A percentile compares a stretch with the other conserved stretches of the same genome.
Evolutionary conservation across 2,797 vertebrate genomes (phyloP).

Genomic region (Enteromius mattozi): DNA sequence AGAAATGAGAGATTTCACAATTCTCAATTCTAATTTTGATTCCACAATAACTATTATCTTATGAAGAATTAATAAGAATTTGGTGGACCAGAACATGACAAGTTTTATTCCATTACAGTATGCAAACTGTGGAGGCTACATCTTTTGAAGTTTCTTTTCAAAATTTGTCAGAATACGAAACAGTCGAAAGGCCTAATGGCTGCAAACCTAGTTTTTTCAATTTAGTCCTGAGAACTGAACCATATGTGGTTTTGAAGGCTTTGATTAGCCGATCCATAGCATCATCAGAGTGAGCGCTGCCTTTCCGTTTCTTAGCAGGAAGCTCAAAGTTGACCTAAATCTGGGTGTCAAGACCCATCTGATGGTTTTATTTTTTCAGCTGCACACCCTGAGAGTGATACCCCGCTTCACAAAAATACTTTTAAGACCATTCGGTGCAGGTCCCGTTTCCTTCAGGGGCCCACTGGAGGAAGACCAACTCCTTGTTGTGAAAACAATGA

Average conservation of each 20-base stretch:
- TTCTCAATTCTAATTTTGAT: too few species aligned
- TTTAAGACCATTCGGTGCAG: conserved; percentile 64
- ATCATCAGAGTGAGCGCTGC: conserved; percentile 64
- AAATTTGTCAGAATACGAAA: not conserved
- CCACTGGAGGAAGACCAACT: conserved; percentile 54
- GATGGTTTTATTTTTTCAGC: conserved; percentile 79
- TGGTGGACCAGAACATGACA: not conserved
- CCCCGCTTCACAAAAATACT: conserved; percentile 64
- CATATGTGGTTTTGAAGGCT: conserved; percentile 54
- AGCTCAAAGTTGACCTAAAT: conserved; percentile 74
- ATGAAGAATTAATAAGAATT: not conserved
- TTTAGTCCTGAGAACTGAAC: conserved; percentile 51
- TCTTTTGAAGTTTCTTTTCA: not conserved
- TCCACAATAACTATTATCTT: too few species aligned
- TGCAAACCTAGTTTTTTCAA: conserved; percentile 1
- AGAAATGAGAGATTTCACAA: too few species aligned
- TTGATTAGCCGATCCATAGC: conserved; percentile 29
- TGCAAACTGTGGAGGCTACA: not conserved
- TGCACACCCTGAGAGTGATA: conserved; percentile 64
- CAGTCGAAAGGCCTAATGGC: not conserved
- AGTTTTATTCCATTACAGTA: not conserved
- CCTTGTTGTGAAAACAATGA: conserved; percentile 40
- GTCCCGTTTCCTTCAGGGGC: conserved; percentile 57
- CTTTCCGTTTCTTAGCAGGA: conserved; percentile 70
- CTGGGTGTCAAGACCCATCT: conserved; percentile 70